Base-by-base conservation (phyloP, 2,113 vertebrate genomes). In the Laticauda laticaudata region DNA sequence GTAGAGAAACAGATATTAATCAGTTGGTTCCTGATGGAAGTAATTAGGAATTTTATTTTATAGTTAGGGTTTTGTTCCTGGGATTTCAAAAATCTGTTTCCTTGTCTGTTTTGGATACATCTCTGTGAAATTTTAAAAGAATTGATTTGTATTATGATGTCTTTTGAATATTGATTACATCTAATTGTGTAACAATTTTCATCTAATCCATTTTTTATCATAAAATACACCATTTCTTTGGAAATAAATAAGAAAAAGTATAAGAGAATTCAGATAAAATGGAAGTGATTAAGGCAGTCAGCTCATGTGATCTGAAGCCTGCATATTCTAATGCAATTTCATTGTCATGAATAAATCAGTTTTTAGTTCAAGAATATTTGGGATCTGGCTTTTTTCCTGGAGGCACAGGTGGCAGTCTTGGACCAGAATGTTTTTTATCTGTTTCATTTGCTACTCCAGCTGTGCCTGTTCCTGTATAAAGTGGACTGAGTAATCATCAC, bases 321-420 rank as follows among this genome's bases (percentile, higher is more conserved):
- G 57, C 14, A 15, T 92, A 12, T 54, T 92, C 81, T 86, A 87
- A 48, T 87, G 12, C n/a, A 15, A 91, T 91, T 85, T 91, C 55
- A 39, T 91, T 86, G 53, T 91, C 53, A 91, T 21, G 39, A 86
- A 57, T 86, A 91, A 91, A 86, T 54, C 75, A 91, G 34, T 26
- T 45, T 86, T 45, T 86, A n/a, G 53, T 26, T 85, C 43, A 91
- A 9, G 87, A 88, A 34, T 43, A 75, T 69, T 48, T 53, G 87
- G 57, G 12, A 54, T 88, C n/a, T 55, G 34, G 51, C 87, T 69
- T 92, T 20, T 21, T 45, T 88, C 61, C n/a, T 88, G 59, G 34
- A 92, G 34, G 91, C 59, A 69, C 87, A 75, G 54, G 87, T 92
- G 91, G n/a, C 51, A 56, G n/a, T 69, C 86, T 88, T 87, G 91